A percentile compares a stretch with the other conserved stretches of the same genome.
Evolutionary conservation across 2,113 vertebrate species (phyloP).

Genomic region (Pitta sordida): DNA sequence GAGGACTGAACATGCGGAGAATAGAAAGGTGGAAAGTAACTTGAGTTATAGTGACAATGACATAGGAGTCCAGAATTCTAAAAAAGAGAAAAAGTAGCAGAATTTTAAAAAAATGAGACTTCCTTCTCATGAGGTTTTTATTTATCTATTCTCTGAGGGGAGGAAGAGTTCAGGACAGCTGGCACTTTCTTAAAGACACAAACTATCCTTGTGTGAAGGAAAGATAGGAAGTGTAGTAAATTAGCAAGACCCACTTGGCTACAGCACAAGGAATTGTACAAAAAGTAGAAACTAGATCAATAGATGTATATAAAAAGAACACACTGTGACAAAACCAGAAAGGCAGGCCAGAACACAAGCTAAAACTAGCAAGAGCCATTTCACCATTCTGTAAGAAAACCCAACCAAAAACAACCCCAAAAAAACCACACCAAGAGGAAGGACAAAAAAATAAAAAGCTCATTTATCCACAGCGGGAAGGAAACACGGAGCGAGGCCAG

Average conservation of each 20-base stretch:
- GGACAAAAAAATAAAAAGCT: background rate
- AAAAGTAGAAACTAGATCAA: conserved; percentile 35
- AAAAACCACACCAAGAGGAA: background rate
- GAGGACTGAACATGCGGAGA: background rate
- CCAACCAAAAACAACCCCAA: background rate
- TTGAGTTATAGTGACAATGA: background rate
- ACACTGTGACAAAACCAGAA: conserved; percentile 8
- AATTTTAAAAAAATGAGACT: background rate
- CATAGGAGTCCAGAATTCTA: background rate
- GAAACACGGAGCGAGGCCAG: background rate
- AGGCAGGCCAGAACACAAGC: background rate
- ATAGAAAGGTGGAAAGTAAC: background rate
- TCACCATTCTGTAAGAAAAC: background rate
- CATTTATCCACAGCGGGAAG: conserved; percentile 4
- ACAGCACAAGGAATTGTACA: conserved; percentile 23
- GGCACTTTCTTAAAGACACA: conserved; percentile 25
- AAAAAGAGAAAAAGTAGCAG: background rate
- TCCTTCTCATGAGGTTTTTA: conserved; percentile 24
- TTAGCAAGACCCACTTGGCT: conserved; percentile 37
- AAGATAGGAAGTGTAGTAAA: conserved; percentile 51
- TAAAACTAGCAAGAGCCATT: background rate
- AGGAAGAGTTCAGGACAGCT: conserved; percentile 50
- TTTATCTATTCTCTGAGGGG: background rate
- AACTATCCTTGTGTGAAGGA: conserved; percentile 1
- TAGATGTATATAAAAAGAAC: background rate